Base-by-base conservation (phyloP, 2,797 vertebrate species). In the Brachymystax lenok region DNA sequence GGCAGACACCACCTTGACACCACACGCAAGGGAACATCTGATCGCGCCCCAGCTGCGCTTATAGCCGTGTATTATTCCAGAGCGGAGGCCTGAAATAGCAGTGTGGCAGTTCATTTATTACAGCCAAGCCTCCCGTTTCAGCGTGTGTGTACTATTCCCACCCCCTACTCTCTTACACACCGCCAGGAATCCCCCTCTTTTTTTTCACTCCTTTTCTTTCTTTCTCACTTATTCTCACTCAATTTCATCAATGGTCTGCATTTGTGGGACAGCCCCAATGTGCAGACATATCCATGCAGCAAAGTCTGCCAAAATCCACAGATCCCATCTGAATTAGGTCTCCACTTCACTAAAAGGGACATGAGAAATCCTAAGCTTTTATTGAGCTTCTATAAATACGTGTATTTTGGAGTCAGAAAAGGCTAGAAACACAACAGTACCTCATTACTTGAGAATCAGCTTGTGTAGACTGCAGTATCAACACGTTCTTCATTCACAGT, bases 81-180 rank as follows among this genome's bases (percentile, higher is more conserved):
- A 81, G 80, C 81, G 80, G 84, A 84, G 81, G 89, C 86, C 87
- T 90, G 85, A 90, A 93, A 90, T 69, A 92, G 89, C 91, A 77
- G 71, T 52, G 73, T 84, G 86, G 84, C 90, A 90, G 80, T 81
- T 87, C 88, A 91, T 93, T 92, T 90, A 89, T 92, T 93, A 92
- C 73, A 77, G 69, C 81, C 80, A 73, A 59, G 80, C 75, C 81
- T 82, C 76, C 77, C 63, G 79, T 85, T 77, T 83, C 75, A 51
- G 51, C 10, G 19, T 59, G 68, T 17, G 28, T 59, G 28, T 75
- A 54, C 24, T 33, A 30, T 19, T 35, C 66, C 64, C 64, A 30
- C 64, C 61, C 61, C 27, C 28, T 24, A 14, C 66, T 14, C 66
- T 14, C 28, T 30, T 16, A 33, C 3, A 5, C 63, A n/a, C 56